Evolutionary conservation across 2,797 vertebrate genomes (phyloP), one percentile per base, ranked within the genome.

Genomic region (Gallinago solitaria): DNA sequence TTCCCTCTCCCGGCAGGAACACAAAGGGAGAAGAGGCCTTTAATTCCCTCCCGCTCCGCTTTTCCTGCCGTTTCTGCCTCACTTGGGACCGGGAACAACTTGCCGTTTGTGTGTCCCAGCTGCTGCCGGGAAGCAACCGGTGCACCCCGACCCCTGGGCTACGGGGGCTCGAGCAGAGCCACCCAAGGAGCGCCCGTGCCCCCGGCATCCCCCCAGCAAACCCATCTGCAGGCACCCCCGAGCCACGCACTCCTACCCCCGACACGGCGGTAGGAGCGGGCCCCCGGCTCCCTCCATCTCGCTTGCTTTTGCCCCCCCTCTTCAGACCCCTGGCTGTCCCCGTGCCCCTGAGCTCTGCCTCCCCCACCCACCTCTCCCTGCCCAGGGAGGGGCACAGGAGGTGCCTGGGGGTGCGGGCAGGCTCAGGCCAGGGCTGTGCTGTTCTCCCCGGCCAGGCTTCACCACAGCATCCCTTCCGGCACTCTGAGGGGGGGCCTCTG

Each of bases 11-110:
- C 48, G 20, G 75, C 57, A 30, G 17, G 61, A 81, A 3, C 69
- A 93, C 96, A 95, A 93, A 95, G 73, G 54, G 48, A 93, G 69
- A 95, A 93, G 39, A 80, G 73, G 69, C 73, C 73, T 90, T 74
- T 35, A 59, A 80, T 63, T 86, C 90, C 24, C 83, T 81, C 35
- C 82, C n/a, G 35, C 83, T 81, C 82, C 4, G 1, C 68, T 93
- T 90, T 83, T 74, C 63, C 68, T 85, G 88, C 51, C 3, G 1
- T 65, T 94, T 47, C 47, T 80, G 60, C 56, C 67, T 57, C 32
- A 14, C 43, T 80, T 27, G 56, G 54, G 33, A 27, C 27, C 0
- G 2, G 43, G 56, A 88, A 15, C 50, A 65, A 73, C 41, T 88
- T 63, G 71, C 68, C 47, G 1, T 89, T 85, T 76, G 63, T 54